These are phyloP conservation scores for Microtus oregoni DNA, from an alignment of 2,113 vertebrate species.

Conservation along the genomic window DNA sequence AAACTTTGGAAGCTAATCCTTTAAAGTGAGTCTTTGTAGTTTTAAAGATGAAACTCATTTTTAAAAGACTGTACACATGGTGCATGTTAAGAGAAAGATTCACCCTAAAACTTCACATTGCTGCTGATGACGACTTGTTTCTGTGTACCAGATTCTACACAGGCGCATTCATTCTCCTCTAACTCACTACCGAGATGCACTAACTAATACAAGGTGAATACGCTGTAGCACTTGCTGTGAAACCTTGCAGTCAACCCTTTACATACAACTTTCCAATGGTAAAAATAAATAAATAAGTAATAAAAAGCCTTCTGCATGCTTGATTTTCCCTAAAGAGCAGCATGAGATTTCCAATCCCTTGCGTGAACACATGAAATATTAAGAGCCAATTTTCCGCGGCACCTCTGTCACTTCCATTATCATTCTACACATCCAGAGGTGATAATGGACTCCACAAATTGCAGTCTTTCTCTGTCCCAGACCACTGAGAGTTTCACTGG, in stretches of 20 bases:
- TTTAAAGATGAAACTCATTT: not conserved
- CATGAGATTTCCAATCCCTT: slow-evolving; percentile 89
- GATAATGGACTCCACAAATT: slow-evolving; percentile 93
- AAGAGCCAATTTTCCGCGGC: slow-evolving; percentile 95
- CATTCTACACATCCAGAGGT: slow-evolving; percentile 91
- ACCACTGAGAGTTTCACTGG: slow-evolving; percentile 84
- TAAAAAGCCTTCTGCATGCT: slow-evolving; percentile 73
- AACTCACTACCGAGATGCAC: slow-evolving; percentile 35
- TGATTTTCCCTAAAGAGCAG: slow-evolving; percentile 89
- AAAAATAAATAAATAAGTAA: slow-evolving; percentile 50
- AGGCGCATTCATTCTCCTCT: slow-evolving; percentile 2
- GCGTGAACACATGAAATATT: slow-evolving; percentile 96
- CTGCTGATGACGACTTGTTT: not conserved
- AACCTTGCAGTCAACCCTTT: slow-evolving; percentile 70
- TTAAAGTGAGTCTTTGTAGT: slow-evolving; percentile 58
- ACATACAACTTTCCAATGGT: slow-evolving; percentile 69
- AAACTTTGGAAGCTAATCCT: slow-evolving; percentile 54
- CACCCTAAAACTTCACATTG: not conserved
- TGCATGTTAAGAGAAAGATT: fast-evolving
- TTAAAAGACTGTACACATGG: not conserved
- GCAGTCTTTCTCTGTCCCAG: slow-evolving; percentile 87
- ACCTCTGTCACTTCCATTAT: slow-evolving; percentile 94
- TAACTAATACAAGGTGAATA: slow-evolving; percentile 67
- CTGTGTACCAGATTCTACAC: slow-evolving; percentile 54
- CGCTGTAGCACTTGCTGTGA: slow-evolving; percentile 52